Base-by-base conservation (phyloP, 2,888 invertebrate genomes). In the Allacma fusca region DNA sequence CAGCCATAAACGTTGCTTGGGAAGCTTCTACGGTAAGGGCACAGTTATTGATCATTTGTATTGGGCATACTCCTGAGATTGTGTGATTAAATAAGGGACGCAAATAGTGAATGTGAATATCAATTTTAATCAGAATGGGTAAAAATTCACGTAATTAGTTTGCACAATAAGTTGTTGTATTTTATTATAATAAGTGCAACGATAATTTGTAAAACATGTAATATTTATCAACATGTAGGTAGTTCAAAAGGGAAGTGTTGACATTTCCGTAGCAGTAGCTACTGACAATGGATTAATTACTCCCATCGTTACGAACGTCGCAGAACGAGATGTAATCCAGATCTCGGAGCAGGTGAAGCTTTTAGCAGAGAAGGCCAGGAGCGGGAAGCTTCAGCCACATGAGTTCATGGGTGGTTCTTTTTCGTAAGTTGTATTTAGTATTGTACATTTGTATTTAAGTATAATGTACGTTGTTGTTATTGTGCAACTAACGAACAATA, bases 271-370 rank as follows among this genome's bases (percentile, higher is more conserved):
- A 28, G 91, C 91, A 7, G 91, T 91, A 23, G 91, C 91, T 1
- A 91, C 91, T 1, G 89, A 90, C 28, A 86, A 88, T 59, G 91
- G 92, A 16, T 88, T 91, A 40, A 91, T 91, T 43, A 91, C 91
- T 0, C 91, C 91, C 16, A 91, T 91, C 81, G 88, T 91, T 7
- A 89, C 88, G 78, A 87, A 88, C 81, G 90, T 90, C 1, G 87
- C 89, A 72, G 85, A 86, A 1, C 87, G 90, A 81, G 88, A 88
- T 29, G 86, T 91, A 23, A 85, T 86, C 26, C 88, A 90, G 71
- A 91, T 91, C 79, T 88, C 90, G 1, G 85, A 85, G 26, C 87
- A 86, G 75, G 87, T 91, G 34, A 87, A 88, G 80, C 87, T 87
- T 73, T 85, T 91, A 77, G 91, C 91, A 43, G 87, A 86, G 0